Conservation (phyloP, 2,888 invertebrate genomes). For the Adelognathus sp. region DNA sequence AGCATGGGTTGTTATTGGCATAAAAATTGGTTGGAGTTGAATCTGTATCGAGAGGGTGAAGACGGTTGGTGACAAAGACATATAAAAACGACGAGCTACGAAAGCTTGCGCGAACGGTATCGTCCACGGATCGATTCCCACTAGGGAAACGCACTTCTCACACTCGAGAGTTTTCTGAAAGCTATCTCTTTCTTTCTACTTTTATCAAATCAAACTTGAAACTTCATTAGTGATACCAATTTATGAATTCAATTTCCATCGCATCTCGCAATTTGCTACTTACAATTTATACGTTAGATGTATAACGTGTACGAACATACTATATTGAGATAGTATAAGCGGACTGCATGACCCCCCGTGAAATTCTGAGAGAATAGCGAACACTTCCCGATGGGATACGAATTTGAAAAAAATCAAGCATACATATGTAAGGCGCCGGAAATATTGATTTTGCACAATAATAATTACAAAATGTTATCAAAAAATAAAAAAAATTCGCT, state of each 20-base stretch:
- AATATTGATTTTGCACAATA: too few relatives aligned
- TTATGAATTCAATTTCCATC: neutral
- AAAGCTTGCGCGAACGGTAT: neutral
- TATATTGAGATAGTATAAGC: too few relatives aligned
- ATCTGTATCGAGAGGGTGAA: neutral
- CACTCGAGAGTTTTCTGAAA: neutral
- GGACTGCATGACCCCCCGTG: too few relatives aligned
- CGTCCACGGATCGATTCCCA: neutral
- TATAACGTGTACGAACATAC: too few relatives aligned
- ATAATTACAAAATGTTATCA: too few relatives aligned
- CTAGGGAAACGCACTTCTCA: neutral
- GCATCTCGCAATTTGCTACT: too few relatives aligned
- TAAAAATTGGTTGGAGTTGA: neutral
- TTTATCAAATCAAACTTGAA: neutral
- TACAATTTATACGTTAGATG: too few relatives aligned
- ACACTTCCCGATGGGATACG: too few relatives aligned
- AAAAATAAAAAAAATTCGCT: too few relatives aligned
- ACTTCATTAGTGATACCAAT: neutral
- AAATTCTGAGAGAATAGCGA: too few relatives aligned
- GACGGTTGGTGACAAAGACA: neutral
- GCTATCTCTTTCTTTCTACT: neutral
- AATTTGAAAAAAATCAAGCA: too few relatives aligned
- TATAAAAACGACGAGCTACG: neutral
- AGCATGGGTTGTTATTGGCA: neutral
- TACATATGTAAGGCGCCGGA: too few relatives aligned